Evolutionary conservation across 2,797 vertebrate species (phyloP), one percentile per base, ranked within the genome.

Genomic region (Euphonia xanthogaster): DNA sequence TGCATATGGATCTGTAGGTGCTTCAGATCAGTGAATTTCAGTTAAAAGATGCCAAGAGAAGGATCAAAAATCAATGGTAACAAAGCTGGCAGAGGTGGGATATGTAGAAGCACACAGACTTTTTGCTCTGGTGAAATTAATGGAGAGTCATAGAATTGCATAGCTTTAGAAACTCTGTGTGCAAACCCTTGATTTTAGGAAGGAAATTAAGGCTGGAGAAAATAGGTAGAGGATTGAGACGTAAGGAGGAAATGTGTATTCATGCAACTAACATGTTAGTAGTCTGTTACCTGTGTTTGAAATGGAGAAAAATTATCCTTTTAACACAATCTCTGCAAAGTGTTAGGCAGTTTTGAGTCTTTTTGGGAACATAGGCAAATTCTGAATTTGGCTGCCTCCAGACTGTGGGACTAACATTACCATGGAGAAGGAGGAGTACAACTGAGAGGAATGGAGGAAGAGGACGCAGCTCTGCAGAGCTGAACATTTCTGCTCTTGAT

Each of bases 261-360:
- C 40, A 37, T 4, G 1, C 0, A 0, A 37, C 25, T 55, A 31
- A 9, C 27, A 30, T 44, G 11, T 47, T 58, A 39, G 25, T 20
- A 7, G 10, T 61, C 9, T 30, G 6, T 40, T 68, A 62, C 7
- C 6, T 42, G 8, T 19, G 6, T 47, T 53, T 39, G 28, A 70
- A 80, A 77, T 11, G 17, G 39, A 75, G 31, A 72, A 47, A 31
- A 51, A 10, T 12, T 57, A 40, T 10, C 5, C 21, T 70, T 94
- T 54, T 2, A 3, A 44, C 14, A 54, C 9, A 42, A 1, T 30
- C 27, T 53, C 70, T 42, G 37, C 30, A 39, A 42, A 71, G 16
- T 7, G 6, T 42, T 42, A 28, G 16, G 50, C 18, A 42, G 0
- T 42, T 88, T 81, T 53, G 53, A 45, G 28, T 20, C 24, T 58